Evolutionary conservation across 2,797 vertebrate genomes (phyloP).

Genomic region (Gouania willdenowi): DNA sequence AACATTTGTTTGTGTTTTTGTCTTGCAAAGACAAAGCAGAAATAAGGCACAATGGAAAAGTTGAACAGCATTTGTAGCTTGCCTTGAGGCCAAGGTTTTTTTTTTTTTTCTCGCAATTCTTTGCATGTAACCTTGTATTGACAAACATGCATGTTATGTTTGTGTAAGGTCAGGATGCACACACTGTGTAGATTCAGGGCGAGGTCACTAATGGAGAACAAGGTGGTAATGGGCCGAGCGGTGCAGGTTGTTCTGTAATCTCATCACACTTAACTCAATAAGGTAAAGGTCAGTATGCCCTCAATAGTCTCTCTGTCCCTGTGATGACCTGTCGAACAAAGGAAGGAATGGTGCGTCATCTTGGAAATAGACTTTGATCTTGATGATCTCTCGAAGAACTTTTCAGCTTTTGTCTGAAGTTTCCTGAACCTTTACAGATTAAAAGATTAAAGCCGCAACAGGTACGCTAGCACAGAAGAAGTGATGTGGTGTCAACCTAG

Average conservation of each 20-base stretch:
- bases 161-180: constrained; percentile 25
- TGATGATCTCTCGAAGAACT: no score
- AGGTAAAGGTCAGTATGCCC: constrained; percentile 64
- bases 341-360: constrained; percentile 34
- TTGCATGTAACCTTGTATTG: constrained; percentile 26
- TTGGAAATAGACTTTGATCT: no score
- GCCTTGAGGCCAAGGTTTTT: no score
- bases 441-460: no score
- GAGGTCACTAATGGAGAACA: constrained; percentile 68
- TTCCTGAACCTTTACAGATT: no score
- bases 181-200: constrained; percentile 39
- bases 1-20: not conserved
- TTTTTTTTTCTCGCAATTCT: constrained; percentile 3
- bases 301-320: constrained; percentile 49
- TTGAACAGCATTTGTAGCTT: not conserved
- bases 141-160: constrained; percentile 8
- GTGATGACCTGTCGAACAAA: constrained; percentile 49
- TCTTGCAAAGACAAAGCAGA: not conserved
- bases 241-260: constrained; percentile 66
- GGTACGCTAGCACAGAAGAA: no score
- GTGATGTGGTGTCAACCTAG: no score
- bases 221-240: constrained; percentile 62
- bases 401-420: no score
- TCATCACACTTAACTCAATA: constrained; percentile 70
- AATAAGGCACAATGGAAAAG: not conserved